Conservation (phyloP, 2,888 invertebrate genomes). For the Branchellion lobata region DNA sequence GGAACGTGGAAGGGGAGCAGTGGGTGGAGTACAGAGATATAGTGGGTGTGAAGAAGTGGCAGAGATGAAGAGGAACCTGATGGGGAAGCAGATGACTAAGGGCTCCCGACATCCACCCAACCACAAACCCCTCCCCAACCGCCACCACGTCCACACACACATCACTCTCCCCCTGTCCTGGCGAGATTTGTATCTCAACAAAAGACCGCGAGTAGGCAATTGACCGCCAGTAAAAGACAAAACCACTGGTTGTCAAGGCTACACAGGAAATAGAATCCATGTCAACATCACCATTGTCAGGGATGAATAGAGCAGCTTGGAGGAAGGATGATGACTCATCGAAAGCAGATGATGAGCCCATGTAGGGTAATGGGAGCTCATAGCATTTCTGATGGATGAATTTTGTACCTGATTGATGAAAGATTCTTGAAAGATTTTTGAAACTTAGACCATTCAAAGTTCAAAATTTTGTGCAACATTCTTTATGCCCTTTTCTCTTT, state of each 20-base stretch:
- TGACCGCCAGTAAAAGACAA: slow-evolving; percentile 13
- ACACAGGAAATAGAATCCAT: slow-evolving; percentile 31
- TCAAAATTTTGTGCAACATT: too few species aligned
- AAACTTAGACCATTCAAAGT: too few species aligned
- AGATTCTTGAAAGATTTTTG: too few species aligned
- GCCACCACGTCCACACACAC: slow-evolving; percentile 29
- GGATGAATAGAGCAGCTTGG: background rate
- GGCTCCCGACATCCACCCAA: slow-evolving; percentile 36
- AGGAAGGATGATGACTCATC: background rate
- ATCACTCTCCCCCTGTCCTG: slow-evolving; percentile 15
- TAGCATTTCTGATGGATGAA: background rate
- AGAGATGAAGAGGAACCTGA: slow-evolving; percentile 1
- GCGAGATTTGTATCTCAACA: slow-evolving; percentile 1
- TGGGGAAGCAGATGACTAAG: slow-evolving; percentile 14
- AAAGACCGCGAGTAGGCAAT: slow-evolving; percentile 25
- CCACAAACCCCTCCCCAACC: slow-evolving; percentile 17
- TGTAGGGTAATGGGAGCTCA: background rate
- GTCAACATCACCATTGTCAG: background rate
- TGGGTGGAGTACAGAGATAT: too few species aligned
- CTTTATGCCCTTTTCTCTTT: too few species aligned
- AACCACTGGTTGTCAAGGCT: slow-evolving; percentile 13
- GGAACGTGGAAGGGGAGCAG: too few species aligned
- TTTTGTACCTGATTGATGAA: background rate
- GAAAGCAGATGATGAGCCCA: background rate
- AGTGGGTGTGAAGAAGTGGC: too few species aligned